Percentiles rank a stretch among this genome's conserved stretches.
These are phyloP conservation scores for Myzus persicae DNA, from an alignment of 1,140 invertebrate species.

Conservation along the genomic window DNA sequence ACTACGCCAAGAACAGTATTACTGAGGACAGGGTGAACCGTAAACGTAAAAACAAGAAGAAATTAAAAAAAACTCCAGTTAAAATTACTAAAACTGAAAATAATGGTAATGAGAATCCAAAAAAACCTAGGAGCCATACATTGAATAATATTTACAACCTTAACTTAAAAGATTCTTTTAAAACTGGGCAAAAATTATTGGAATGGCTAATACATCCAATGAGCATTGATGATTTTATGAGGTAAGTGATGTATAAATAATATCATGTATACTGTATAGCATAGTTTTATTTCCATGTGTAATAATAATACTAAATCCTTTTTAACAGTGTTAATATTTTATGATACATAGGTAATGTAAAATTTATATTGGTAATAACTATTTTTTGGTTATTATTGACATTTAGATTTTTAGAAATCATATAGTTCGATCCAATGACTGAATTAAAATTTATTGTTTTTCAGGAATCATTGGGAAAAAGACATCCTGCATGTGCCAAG, in stretches of 20 bases:
- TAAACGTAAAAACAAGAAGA: constrained; percentile 39
- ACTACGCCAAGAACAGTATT: background rate
- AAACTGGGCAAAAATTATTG: constrained; percentile 66
- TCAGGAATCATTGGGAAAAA: constrained; percentile 78
- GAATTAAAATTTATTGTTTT: constrained; percentile 60
- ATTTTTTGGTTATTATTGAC: background rate
- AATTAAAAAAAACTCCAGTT: background rate
- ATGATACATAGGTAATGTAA: background rate
- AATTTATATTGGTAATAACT: background rate
- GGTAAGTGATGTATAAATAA: constrained; percentile 63
- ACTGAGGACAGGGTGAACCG: background rate
- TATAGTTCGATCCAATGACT: background rate
- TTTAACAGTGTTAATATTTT: background rate
- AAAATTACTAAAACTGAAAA: background rate
- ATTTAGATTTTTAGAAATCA: background rate
- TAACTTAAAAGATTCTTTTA: constrained; percentile 39
- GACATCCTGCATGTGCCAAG: constrained; percentile 77
- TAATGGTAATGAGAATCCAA: background rate
- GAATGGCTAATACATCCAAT: constrained; percentile 77
- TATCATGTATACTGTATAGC: background rate
- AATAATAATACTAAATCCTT: too few species aligned
- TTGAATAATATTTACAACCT: constrained; percentile 20
- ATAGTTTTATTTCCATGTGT: too few species aligned
- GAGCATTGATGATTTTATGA: constrained; percentile 72
- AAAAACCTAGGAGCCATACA: background rate